Percentiles rank a stretch among this genome's conserved stretches.
phyloP scores from a whole-genome alignment of 2,888 invertebrate species.

The Hydroisotoma schaefferi region DNA sequence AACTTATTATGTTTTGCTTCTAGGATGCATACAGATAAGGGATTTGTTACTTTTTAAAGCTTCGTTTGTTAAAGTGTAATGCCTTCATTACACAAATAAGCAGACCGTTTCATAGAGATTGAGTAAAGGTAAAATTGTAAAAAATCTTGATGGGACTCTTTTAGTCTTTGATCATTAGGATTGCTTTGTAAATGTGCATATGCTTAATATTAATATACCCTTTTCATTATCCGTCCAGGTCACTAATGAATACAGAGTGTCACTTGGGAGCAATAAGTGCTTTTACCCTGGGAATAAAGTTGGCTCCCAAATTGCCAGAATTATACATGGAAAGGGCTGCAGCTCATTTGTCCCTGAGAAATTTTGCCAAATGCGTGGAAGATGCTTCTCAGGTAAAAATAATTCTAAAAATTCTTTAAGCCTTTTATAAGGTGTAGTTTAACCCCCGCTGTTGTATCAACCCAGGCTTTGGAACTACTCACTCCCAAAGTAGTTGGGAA shows the following conservation, averaged over 20 bases:
- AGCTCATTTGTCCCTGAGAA: slow-evolving; percentile 72
- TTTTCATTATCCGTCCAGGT: too few species aligned
- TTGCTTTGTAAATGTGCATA: too few species aligned
- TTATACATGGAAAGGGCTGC: slow-evolving; percentile 73
- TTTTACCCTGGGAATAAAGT: slow-evolving; percentile 71
- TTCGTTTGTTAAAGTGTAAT: too few species aligned
- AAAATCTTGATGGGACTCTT: too few species aligned
- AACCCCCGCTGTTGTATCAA: not conserved
- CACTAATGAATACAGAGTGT: slow-evolving; percentile 70
- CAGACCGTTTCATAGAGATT: too few species aligned
- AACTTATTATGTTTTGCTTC: too few species aligned
- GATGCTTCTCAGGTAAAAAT: slow-evolving; percentile 58
- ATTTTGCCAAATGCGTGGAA: slow-evolving; percentile 66
- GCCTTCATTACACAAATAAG: too few species aligned
- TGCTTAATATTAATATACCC: too few species aligned
- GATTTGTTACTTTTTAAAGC: too few species aligned
- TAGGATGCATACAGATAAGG: too few species aligned
- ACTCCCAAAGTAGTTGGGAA: slow-evolving; percentile 70
- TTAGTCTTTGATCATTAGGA: too few species aligned
- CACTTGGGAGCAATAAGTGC: slow-evolving; percentile 77
- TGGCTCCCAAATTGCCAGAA: slow-evolving; percentile 68
- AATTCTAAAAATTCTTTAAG: not conserved
- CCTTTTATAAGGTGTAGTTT: not conserved
- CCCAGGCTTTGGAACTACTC: slow-evolving; percentile 68
- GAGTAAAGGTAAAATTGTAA: too few species aligned